These are phyloP conservation scores for Cephalophus harveyi DNA, from an alignment of 2,113 vertebrate genomes.

Conservation along the genomic window DNA sequence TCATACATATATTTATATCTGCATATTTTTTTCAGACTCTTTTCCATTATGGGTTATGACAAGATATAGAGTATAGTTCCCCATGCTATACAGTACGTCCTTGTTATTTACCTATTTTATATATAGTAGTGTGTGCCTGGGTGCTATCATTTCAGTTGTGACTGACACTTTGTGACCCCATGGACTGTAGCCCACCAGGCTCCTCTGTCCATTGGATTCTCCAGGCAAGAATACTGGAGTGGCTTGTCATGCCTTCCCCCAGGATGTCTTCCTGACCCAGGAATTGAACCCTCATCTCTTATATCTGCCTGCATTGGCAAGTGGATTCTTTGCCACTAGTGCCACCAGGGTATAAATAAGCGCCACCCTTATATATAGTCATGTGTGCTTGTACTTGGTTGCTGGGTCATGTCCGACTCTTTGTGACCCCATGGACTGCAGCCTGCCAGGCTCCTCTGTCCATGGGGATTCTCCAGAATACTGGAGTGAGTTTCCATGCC, in stretches of 20 bases:
- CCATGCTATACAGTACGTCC: accelerated
- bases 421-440: background rate
- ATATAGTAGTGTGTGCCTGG: background rate
- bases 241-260: background rate
- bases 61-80: background rate
- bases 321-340: background rate
- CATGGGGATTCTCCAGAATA: background rate
- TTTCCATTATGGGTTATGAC: background rate
- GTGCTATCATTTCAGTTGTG: background rate
- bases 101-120: background rate
- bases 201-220: background rate
- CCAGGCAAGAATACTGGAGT: background rate
- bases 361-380: background rate
- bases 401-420: accelerated
- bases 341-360: background rate
- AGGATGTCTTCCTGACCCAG: background rate
- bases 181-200: background rate
- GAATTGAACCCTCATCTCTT: background rate
- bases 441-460: background rate
- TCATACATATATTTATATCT: background rate
- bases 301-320: background rate
- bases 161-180: background rate
- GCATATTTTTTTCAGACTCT: background rate
- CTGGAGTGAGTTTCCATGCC: background rate
- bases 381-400: background rate